These are phyloP conservation scores for Bombus superbus DNA, from an alignment of 1,140 invertebrate species.

Conservation along the genomic window DNA sequence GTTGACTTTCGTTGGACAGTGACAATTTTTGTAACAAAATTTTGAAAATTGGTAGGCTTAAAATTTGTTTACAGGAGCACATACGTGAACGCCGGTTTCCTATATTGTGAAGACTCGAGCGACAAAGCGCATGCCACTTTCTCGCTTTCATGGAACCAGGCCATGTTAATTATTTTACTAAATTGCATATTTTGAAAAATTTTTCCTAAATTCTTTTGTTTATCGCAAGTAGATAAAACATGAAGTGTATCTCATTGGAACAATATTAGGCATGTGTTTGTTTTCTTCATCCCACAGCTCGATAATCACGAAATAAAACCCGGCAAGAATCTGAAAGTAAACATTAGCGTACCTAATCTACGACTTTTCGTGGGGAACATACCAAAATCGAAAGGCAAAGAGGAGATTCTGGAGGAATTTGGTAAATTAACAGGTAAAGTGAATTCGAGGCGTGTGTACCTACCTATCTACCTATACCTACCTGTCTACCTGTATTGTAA, in stretches of 20 bases:
- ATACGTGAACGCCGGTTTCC: constrained; percentile 81
- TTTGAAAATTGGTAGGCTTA: constrained; percentile 79
- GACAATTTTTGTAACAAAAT: constrained; percentile 83
- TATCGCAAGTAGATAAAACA: constrained; percentile 69
- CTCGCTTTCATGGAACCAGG: constrained; percentile 77
- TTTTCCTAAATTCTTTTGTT: constrained; percentile 67
- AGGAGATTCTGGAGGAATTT: constrained; percentile 99
- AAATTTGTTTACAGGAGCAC: constrained; percentile 82
- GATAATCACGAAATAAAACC: constrained; percentile 99
- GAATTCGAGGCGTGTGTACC: constrained; percentile 85
- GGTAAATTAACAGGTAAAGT: constrained; percentile 99
- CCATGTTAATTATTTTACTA: constrained; percentile 72
- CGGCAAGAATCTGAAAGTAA: constrained; percentile 99
- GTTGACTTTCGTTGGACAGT: constrained; percentile 79
- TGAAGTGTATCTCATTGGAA: constrained; percentile 74
- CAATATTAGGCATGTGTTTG: constrained; percentile 87
- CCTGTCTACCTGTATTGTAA: constrained; percentile 80
- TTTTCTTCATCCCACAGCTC: constrained; percentile 94
- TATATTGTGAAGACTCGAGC: constrained; percentile 83
- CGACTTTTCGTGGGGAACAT: constrained; percentile 99
- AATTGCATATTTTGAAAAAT: constrained; percentile 65
- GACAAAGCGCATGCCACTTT: constrained; percentile 82
- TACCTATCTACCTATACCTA: constrained; percentile 83
- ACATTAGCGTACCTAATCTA: constrained; percentile 99
- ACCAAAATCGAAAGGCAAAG: constrained; percentile 99